Conservation (phyloP, 1,140 invertebrate genomes). For the Hypsibius dujardini region DNA sequence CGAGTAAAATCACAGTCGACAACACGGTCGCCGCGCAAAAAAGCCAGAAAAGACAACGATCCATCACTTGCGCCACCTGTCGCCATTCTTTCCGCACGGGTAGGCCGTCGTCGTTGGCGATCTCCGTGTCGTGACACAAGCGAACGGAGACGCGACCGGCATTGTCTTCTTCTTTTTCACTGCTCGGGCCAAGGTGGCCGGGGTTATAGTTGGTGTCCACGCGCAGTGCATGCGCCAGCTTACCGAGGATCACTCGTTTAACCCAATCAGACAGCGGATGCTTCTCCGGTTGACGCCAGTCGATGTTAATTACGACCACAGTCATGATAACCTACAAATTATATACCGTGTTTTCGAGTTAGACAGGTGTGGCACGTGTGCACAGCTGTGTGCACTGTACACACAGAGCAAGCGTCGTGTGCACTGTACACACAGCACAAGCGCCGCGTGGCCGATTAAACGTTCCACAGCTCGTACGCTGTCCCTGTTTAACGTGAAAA, state of each 20-base stretch:
- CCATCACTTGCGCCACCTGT: constrained; percentile 12
- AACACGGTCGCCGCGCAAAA: not conserved
- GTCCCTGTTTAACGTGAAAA: too few species aligned
- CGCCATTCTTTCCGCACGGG: constrained; percentile 10
- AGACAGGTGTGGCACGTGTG: too few species aligned
- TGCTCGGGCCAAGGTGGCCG: not conserved
- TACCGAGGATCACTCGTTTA: not conserved
- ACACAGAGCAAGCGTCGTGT: too few species aligned
- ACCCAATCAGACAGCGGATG: not conserved
- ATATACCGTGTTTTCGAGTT: too few species aligned
- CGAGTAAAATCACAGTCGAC: not conserved
- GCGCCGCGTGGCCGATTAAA: too few species aligned
- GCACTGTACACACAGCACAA: too few species aligned
- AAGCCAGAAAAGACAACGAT: constrained; percentile 1
- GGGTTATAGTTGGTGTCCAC: not conserved
- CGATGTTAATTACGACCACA: constrained; percentile 34
- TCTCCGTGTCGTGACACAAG: not conserved
- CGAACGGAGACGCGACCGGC: not conserved
- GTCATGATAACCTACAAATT: constrained; percentile 28
- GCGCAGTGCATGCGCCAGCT: not conserved
- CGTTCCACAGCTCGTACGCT: too few species aligned
- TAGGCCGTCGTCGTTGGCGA: not conserved
- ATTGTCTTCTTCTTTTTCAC: not conserved
- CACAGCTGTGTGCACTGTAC: too few species aligned
- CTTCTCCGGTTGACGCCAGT: constrained; percentile 23